These are phyloP conservation scores for Drosophila subquinaria DNA, from an alignment of 2,888 invertebrate genomes.

Conservation along the genomic window DNA sequence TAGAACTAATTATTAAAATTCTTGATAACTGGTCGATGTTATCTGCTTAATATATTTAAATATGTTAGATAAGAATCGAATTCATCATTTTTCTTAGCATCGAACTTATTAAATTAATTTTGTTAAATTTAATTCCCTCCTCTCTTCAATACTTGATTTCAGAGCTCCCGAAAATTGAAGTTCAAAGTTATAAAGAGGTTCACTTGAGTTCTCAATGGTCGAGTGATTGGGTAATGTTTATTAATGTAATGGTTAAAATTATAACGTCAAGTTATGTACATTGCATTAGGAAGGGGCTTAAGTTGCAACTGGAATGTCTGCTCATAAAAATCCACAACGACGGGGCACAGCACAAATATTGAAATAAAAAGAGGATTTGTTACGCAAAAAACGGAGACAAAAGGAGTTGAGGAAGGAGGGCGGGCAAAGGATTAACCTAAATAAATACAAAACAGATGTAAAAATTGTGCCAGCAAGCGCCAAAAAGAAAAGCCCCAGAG, in stretches of 20 bases:
- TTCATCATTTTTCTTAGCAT: no score
- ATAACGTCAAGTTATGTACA: constrained; percentile 30
- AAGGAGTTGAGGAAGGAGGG: constrained; percentile 16
- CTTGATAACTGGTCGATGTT: no score
- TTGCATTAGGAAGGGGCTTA: constrained; percentile 40
- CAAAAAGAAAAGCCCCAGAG: constrained; percentile 35
- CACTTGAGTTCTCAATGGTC: constrained; percentile 2
- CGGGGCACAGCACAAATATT: constrained; percentile 62
- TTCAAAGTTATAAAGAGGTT: not conserved
- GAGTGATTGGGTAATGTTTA: constrained; percentile 39
- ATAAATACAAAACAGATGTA: constrained; percentile 77
- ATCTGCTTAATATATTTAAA: no score
- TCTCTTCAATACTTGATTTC: not conserved
- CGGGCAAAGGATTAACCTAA: constrained; percentile 77
- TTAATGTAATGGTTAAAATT: constrained; percentile 44
- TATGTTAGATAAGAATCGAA: no score
- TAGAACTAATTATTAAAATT: no score
- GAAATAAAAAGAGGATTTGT: constrained; percentile 60
- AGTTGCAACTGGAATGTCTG: constrained; percentile 45
- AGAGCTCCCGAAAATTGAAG: no score
- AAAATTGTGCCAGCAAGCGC: constrained; percentile 65
- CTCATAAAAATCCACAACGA: constrained; percentile 64
- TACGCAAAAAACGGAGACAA: not conserved
- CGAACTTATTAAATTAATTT: not conserved
- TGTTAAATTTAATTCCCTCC: not conserved